Conservation (phyloP, 2,113 vertebrate species). For the Solea solea region DNA sequence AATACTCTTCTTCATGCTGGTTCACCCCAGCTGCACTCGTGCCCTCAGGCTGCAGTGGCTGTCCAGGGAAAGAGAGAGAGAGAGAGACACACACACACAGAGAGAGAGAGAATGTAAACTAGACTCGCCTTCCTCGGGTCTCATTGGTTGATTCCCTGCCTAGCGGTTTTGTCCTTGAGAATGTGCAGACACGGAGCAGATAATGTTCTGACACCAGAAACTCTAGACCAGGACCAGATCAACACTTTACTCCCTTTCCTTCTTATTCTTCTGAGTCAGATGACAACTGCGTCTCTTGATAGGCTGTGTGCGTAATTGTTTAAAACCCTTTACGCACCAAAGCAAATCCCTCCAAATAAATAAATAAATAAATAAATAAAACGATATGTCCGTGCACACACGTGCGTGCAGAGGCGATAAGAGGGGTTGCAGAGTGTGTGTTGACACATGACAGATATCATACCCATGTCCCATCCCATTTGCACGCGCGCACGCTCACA, state of each 20-base stretch:
- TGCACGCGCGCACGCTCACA: slow-evolving; percentile 26
- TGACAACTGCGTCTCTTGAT: neutral
- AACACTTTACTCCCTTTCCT: slow-evolving; percentile 65
- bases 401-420: neutral
- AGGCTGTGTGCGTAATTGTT: neutral
- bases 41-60: slow-evolving; percentile 56
- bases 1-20: slow-evolving; percentile 36
- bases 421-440: slow-evolving; percentile 10
- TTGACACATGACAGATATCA: slow-evolving; percentile 38
- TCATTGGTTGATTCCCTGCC: slow-evolving; percentile 70
- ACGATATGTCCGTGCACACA: neutral
- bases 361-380: neutral
- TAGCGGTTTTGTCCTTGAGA: slow-evolving; percentile 83
- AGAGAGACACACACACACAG: no score
- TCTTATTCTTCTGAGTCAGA: slow-evolving; percentile 33
- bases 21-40: slow-evolving; percentile 73
- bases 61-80: slow-evolving; percentile 46
- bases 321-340: neutral
- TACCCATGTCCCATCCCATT: slow-evolving; percentile 23
- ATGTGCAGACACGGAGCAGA: slow-evolving; percentile 85
- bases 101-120: slow-evolving; percentile 63
- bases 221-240: slow-evolving; percentile 80
- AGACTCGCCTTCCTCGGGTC: slow-evolving; percentile 56
- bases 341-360: slow-evolving; percentile 2
- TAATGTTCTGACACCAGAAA: slow-evolving; percentile 86